Evolutionary conservation across 2,888 invertebrate species (phyloP).

Genomic region (Prenolepis imparis): DNA sequence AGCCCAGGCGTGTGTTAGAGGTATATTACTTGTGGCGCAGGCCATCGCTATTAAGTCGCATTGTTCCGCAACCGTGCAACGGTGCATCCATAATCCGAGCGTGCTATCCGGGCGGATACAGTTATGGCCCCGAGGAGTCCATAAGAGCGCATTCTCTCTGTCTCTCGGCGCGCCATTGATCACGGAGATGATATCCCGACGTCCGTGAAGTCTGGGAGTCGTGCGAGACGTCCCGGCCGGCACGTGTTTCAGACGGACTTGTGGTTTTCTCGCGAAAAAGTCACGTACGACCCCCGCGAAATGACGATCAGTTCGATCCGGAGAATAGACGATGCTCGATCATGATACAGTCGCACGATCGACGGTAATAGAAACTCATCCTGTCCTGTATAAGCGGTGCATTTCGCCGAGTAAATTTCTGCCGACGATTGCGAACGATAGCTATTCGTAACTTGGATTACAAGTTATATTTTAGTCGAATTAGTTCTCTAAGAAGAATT

Average conservation of each 20-base stretch:
- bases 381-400: neutral
- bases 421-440: constrained; percentile 7
- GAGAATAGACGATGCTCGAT: constrained; percentile 19
- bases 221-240: constrained; percentile 72
- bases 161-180: constrained; percentile 76
- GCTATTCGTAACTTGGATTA: neutral
- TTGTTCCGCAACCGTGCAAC: constrained; percentile 81
- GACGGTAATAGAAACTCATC: constrained; percentile 33
- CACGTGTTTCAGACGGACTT: constrained; percentile 63
- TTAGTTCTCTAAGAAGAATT: too few species aligned
- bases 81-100: constrained; percentile 82
- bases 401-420: neutral
- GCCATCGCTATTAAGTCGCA: constrained; percentile 78
- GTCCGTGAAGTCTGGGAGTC: constrained; percentile 75
- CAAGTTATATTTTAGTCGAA: too few species aligned
- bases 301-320: neutral
- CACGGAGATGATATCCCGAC: constrained; percentile 80
- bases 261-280: constrained; percentile 72
- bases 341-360: constrained; percentile 8
- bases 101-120: constrained; percentile 79
- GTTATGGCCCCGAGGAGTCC: constrained; percentile 82
- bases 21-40: constrained; percentile 48
- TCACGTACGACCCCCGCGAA: constrained; percentile 53
- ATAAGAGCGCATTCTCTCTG: constrained; percentile 70
- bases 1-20: neutral